A percentile compares a stretch with the other conserved stretches of the same genome.
phyloP scores from a whole-genome alignment of 2,113 vertebrate genomes.

The Phainopepla nitens region DNA sequence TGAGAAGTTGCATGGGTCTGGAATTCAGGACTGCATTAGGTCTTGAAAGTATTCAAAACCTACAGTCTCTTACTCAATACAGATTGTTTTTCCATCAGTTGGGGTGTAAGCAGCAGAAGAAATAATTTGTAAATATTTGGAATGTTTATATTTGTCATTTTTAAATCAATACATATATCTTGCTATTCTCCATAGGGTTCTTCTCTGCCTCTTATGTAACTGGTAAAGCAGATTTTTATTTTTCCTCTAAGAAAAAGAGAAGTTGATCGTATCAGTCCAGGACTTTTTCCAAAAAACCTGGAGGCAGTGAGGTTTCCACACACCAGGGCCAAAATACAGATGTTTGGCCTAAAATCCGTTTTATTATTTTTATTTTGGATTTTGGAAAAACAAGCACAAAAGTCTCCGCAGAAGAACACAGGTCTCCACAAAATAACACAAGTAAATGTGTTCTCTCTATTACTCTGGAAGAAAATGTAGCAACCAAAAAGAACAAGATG shows the following conservation, averaged over 20 bases:
- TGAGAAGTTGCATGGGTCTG: not conserved
- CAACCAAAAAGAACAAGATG: conserved; percentile 32
- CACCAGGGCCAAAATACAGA: conserved; percentile 46
- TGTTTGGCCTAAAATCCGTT: conserved; percentile 47
- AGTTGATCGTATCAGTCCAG: conserved; percentile 40
- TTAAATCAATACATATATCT: not conserved
- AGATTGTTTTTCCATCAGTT: not conserved
- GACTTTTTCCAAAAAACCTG: conserved; percentile 43
- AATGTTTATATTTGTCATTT: not conserved
- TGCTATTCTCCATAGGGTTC: not conserved
- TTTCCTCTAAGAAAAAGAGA: not conserved
- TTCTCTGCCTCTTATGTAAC: not conserved
- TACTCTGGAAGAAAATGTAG: conserved; percentile 37
- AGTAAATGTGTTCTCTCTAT: conserved; percentile 37
- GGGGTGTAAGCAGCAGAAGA: not conserved
- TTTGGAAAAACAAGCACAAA: conserved; percentile 52
- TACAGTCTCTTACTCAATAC: not conserved
- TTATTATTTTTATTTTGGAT: conserved; percentile 62
- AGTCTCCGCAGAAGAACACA: not conserved
- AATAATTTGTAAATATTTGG: not conserved
- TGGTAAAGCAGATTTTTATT: not conserved
- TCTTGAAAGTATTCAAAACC: not conserved
- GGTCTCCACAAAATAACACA: not conserved
- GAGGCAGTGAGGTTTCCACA: conserved; percentile 32
- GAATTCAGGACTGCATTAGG: not conserved